phyloP scores from a whole-genome alignment of 2,113 vertebrate species.

The Brachypodius melanocephalos region DNA sequence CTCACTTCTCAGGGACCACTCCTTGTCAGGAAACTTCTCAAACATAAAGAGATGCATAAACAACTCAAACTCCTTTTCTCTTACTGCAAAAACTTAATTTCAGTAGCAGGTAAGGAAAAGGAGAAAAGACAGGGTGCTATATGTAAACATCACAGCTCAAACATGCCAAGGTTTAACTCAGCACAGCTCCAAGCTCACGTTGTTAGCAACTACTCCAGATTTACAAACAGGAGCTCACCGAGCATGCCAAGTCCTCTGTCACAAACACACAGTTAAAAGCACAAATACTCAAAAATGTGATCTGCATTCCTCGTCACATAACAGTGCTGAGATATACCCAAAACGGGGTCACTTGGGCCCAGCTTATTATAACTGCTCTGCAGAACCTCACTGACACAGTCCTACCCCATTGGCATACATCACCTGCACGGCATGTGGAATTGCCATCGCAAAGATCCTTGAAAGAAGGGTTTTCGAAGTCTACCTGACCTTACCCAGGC shows the following conservation, averaged over 20 bases:
- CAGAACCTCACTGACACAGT: neutral
- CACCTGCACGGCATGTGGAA: neutral
- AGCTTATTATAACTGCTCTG: neutral
- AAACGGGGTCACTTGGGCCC: neutral
- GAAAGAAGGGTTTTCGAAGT: neutral
- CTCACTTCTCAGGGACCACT: neutral
- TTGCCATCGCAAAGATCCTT: neutral
- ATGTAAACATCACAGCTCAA: neutral
- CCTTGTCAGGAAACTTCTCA: neutral
- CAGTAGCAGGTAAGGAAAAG: neutral
- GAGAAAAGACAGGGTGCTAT: neutral
- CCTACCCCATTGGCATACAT: fast-evolving
- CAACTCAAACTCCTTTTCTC: neutral
- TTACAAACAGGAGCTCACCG: neutral
- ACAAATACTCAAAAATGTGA: neutral
- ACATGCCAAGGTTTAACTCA: neutral
- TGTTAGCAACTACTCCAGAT: neutral
- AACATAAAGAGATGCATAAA: neutral
- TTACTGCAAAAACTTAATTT: neutral
- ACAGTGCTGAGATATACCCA: neutral
- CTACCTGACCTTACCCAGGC: neutral
- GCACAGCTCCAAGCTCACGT: fast-evolving
- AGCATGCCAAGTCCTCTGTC: neutral
- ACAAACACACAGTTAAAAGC: neutral
- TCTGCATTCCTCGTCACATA: neutral